Evolutionary conservation across 2,113 vertebrate genomes (phyloP).

Genomic region (Dipodomys ordii): DNA sequence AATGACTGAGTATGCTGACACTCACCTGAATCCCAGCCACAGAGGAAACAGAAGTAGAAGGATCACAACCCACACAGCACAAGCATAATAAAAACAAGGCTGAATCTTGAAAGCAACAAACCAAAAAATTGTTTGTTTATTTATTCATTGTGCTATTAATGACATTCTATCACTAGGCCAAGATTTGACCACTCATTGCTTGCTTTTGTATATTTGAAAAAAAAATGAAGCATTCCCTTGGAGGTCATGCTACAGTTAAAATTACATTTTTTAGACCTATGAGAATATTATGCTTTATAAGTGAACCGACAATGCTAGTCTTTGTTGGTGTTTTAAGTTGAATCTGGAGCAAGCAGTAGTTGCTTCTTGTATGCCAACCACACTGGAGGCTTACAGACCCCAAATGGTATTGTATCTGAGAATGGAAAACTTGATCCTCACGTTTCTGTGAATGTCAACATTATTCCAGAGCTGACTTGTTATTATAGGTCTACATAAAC

Average conservation of each 20-base stretch:
- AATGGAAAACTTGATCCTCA: conserved; percentile 68
- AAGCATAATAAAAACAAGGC: too few species aligned
- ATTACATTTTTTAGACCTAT: neutral
- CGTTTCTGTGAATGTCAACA: conserved; percentile 56
- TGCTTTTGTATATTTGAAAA: neutral
- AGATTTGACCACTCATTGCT: neutral
- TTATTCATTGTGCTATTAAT: neutral
- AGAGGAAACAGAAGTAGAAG: too few species aligned
- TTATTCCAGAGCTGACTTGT: conserved; percentile 44
- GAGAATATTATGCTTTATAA: neutral
- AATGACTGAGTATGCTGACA: too few species aligned
- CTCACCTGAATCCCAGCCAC: too few species aligned
- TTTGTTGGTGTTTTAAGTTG: conserved; percentile 6
- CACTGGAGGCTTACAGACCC: conserved; percentile 33
- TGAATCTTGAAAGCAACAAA: too few species aligned
- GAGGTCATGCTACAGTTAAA: neutral
- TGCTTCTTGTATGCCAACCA: conserved; percentile 50
- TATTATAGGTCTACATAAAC: conserved; percentile 53
- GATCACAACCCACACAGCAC: too few species aligned
- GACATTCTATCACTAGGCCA: neutral
- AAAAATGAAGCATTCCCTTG: neutral
- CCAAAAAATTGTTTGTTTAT: too few species aligned
- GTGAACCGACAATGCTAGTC: neutral
- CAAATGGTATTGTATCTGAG: conserved; percentile 33
- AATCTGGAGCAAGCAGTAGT: conserved; percentile 47